Base-by-base conservation (phyloP, 2,888 invertebrate genomes). In the Folsomia candida region DNA sequence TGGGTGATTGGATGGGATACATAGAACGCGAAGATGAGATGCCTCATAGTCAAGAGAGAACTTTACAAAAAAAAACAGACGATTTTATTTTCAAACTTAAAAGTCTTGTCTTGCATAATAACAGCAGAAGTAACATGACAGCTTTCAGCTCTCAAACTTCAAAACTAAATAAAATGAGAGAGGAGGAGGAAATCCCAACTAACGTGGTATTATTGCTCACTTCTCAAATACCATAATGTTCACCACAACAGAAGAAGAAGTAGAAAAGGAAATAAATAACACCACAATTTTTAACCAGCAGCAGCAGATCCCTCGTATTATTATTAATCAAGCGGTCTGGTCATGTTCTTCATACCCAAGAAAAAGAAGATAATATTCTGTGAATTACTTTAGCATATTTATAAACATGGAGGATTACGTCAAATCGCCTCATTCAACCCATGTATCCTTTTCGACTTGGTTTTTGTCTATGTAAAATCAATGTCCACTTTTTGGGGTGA, bases 1-100 rank as follows among this genome's bases (percentile, higher is more conserved):
- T 54, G 54, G 54, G n/a, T 54, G 54, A 54, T 54, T 54, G 54
- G 54, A 54, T 54, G 54, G 37, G 54, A 54, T n/a, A 18, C 47
- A n/a, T n/a, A n/a, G n/a, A n/a, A n/a, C n/a, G n/a, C n/a, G n/a
- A 14, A 37, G 37, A 37, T 37, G 37, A 9, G 37, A 37, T 37
- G 37, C 37, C 4, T 37, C 6, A 4, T 9, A 37, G 6, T 37
- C 37, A 14, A n/a, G n/a, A n/a, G 37, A 9, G 37, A 37, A 37
- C 37, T 37, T 37, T 14, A 54, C 54, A 20, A 54, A 22, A 37
- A n/a, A 54, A 54, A 54, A 6, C 20, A 54, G 54, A 54, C 37
- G 14, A 20, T 54, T 54, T 54, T 54, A 54, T 54, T 54, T 54
- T 54, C 37, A 54, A 54, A 54, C 54, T 54, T 54, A 54, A 20